A percentile compares a stretch with the other conserved stretches of the same genome.
Conservation (phyloP, 1,140 invertebrate species). For the Ruditapes philippinarum region DNA sequence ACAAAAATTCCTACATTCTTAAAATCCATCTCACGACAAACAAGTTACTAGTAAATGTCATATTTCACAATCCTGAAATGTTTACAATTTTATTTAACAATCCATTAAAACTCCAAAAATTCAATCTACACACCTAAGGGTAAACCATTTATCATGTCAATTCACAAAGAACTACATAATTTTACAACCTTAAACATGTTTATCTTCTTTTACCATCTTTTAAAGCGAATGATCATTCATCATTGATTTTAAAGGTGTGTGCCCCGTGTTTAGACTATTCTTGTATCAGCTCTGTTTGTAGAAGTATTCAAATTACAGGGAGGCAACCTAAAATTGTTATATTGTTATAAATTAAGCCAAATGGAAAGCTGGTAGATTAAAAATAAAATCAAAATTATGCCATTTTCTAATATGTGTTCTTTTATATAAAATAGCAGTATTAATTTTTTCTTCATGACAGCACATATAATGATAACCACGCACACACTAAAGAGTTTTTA, state of each 20-base stretch:
- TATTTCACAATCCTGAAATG: not conserved
- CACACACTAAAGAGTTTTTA: not conserved
- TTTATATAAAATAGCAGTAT: not conserved
- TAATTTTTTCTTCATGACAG: not conserved
- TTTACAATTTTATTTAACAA: not conserved
- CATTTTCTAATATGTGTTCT: not conserved
- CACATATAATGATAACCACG: not conserved
- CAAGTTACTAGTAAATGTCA: not conserved
- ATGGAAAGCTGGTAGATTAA: not conserved
- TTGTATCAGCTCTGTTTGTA: too few relatives aligned
- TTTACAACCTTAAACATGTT: constrained; percentile 19
- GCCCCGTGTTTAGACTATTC: not conserved
- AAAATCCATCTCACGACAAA: too few relatives aligned
- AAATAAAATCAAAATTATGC: not conserved
- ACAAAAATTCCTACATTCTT: too few relatives aligned
- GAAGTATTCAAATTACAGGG: too few relatives aligned
- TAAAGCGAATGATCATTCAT: not conserved
- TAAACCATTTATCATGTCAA: constrained; percentile 8
- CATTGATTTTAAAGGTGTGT: not conserved
- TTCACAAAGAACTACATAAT: not conserved
- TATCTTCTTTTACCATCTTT: constrained; percentile 28
- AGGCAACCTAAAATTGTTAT: too few relatives aligned
- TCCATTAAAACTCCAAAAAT: not conserved
- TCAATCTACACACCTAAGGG: not conserved
- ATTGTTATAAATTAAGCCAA: not conserved